phyloP scores from a whole-genome alignment of 1,140 invertebrate genomes.

The Philotrypesis tridentata region DNA sequence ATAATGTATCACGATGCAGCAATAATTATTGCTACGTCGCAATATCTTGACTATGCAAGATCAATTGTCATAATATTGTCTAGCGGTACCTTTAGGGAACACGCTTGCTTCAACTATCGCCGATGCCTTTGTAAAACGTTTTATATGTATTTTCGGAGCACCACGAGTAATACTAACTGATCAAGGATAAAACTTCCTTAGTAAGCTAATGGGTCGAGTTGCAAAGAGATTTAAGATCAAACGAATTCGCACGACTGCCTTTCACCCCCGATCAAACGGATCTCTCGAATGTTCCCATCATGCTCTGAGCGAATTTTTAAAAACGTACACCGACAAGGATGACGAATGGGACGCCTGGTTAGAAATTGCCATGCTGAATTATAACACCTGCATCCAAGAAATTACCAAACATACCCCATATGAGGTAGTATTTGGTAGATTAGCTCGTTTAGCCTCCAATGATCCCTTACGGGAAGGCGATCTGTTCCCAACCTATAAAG shows the following conservation, averaged over 20 bases:
- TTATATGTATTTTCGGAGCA: constrained; percentile 41
- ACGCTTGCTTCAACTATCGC: background rate
- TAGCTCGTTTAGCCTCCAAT: too few relatives aligned
- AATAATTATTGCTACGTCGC: too few relatives aligned
- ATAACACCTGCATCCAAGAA: background rate
- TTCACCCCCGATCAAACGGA: constrained; percentile 60
- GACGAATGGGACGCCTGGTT: background rate
- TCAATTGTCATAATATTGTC: constrained; percentile 47
- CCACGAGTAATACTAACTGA: constrained; percentile 11
- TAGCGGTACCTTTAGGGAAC: background rate
- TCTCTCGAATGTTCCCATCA: constrained; percentile 63
- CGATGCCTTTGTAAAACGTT: constrained; percentile 16
- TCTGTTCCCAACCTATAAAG: background rate
- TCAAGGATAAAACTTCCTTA: background rate
- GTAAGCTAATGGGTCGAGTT: background rate
- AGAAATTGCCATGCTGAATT: background rate
- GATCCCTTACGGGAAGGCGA: background rate
- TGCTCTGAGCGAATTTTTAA: constrained; percentile 55
- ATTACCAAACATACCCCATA: background rate
- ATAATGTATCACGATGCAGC: too few relatives aligned
- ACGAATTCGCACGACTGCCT: constrained; percentile 18
- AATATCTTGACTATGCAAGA: constrained; percentile 32
- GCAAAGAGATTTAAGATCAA: constrained; percentile 9
- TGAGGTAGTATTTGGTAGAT: too few relatives aligned
- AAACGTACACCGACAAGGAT: background rate